Evolutionary conservation across 1,140 invertebrate genomes (phyloP).

Genomic region (Nasonia vitripennis): DNA sequence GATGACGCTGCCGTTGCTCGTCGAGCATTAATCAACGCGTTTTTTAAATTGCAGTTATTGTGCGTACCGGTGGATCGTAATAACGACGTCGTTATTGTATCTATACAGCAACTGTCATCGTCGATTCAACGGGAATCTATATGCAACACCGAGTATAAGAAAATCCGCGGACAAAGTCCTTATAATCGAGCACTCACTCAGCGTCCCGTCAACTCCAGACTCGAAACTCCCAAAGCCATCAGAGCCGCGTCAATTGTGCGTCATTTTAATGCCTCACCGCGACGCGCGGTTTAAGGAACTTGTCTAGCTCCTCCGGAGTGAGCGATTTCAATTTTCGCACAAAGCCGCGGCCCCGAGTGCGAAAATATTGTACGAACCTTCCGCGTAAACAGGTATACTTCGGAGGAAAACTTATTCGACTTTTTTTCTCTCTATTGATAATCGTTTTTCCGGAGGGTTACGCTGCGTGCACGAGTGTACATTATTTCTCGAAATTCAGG

Average conservation of each 20-base stretch:
- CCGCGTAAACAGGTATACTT: constrained; percentile 28
- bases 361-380: constrained; percentile 9
- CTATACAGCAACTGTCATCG: too few relatives aligned
- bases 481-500: neutral
- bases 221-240: constrained; percentile 9
- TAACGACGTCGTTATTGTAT: too few relatives aligned
- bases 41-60: neutral
- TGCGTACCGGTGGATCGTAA: too few relatives aligned
- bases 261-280: constrained; percentile 33
- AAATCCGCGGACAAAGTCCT: neutral
- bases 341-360: constrained; percentile 1
- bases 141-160: too few relatives aligned
- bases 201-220: constrained; percentile 18
- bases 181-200: constrained; percentile 28
- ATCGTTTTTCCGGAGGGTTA: neutral
- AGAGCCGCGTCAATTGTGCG: constrained; percentile 29
- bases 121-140: neutral
- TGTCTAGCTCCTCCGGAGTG: neutral
- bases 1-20: neutral
- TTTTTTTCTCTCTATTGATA: neutral
- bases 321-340: constrained; percentile 37
- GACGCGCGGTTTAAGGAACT: constrained; percentile 23
- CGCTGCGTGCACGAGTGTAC: neutral
- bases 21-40: neutral
- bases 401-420: constrained; percentile 19